Conservation (phyloP, 2,797 vertebrate genomes). For the Lemur catta region DNA sequence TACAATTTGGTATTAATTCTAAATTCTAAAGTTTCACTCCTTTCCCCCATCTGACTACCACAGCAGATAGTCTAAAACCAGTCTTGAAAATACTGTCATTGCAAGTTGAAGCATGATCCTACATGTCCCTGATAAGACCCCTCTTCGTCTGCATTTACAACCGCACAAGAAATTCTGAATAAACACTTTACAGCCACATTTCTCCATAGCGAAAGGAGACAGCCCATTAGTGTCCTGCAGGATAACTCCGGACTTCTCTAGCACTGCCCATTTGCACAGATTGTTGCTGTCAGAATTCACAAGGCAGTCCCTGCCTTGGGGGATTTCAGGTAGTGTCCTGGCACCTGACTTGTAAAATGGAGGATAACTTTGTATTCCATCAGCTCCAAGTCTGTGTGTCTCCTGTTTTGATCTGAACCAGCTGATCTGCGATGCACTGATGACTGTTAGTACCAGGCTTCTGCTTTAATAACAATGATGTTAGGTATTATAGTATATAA, state of each 20-base stretch:
- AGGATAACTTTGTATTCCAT: neutral
- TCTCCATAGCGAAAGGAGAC: neutral
- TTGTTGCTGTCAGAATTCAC: neutral
- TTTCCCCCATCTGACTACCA: neutral
- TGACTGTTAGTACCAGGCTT: neutral
- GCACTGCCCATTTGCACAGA: neutral
- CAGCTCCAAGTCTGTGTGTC: neutral
- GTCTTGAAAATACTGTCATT: neutral
- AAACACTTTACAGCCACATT: neutral
- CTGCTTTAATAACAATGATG: neutral
- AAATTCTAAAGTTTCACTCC: neutral
- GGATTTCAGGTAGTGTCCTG: neutral
- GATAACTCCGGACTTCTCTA: neutral
- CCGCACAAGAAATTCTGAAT: neutral
- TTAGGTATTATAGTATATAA: neutral
- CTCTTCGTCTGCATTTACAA: neutral
- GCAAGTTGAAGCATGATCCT: neutral
- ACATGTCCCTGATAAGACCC: accelerated
- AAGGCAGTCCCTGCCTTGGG: neutral
- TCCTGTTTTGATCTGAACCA: neutral
- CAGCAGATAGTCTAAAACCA: neutral
- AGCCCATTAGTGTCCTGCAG: accelerated
- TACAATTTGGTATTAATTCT: neutral
- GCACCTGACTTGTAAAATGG: neutral
- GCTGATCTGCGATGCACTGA: neutral